Percentiles rank a stretch among this genome's conserved stretches.
phyloP scores from a whole-genome alignment of 2,113 vertebrate genomes.

The Aepyceros melampus region DNA sequence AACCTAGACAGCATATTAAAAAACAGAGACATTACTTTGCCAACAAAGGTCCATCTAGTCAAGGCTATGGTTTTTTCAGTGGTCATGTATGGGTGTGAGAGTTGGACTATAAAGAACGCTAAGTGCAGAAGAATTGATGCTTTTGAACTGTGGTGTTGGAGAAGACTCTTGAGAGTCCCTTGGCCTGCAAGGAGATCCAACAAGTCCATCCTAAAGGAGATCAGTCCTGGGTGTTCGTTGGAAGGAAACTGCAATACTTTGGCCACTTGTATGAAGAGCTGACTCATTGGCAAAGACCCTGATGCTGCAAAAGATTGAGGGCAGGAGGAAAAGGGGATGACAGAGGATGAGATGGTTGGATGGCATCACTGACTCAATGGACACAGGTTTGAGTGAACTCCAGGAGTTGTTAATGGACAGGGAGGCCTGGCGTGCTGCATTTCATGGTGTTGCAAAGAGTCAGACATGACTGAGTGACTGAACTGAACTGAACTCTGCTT shows the following conservation, averaged over 20 bases:
- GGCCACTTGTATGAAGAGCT: neutral
- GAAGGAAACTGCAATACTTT: neutral
- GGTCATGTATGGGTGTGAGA: neutral
- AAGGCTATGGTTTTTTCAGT: neutral
- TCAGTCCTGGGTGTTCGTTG: neutral
- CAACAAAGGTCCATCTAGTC: neutral
- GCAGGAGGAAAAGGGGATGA: neutral
- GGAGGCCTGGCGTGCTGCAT: neutral
- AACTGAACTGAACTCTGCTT: neutral
- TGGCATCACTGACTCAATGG: neutral
- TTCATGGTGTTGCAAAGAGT: neutral
- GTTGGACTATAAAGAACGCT: neutral
- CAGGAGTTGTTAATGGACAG: neutral
- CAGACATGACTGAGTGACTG: fast-evolving
- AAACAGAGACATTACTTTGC: neutral
- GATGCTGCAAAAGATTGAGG: neutral
- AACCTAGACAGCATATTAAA: neutral
- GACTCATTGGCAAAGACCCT: neutral
- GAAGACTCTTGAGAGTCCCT: neutral
- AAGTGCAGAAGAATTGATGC: neutral
- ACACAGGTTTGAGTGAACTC: fast-evolving
- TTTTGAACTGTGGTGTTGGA: neutral
- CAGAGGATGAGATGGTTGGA: neutral
- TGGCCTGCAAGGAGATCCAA: neutral
- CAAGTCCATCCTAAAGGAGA: neutral